Evolutionary conservation across 2,888 invertebrate species (phyloP).

Genomic region (Loripinus fragilis): DNA sequence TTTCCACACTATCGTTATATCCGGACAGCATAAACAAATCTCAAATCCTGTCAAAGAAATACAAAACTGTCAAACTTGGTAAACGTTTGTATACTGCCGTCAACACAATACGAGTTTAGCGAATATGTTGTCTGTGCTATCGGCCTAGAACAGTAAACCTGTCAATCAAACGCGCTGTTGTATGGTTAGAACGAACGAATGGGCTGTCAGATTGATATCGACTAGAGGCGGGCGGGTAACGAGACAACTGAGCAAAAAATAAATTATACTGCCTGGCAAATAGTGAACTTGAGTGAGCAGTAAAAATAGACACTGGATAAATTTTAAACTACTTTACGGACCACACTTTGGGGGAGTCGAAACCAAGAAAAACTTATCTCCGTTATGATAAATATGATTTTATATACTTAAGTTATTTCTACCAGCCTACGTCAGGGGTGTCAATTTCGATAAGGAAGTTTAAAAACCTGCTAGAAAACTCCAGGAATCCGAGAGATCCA

Average conservation of each 20-base stretch:
- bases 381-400: slow-evolving; percentile 60
- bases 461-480: slow-evolving; percentile 9
- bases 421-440: slow-evolving; percentile 15
- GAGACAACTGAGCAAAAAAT: background rate
- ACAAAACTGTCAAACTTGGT: slow-evolving; percentile 80
- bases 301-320: slow-evolving; percentile 3
- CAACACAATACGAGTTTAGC: slow-evolving; percentile 78
- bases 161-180: slow-evolving; percentile 73
- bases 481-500: slow-evolving; percentile 2
- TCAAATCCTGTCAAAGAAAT: slow-evolving; percentile 77
- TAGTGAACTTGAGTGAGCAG: background rate
- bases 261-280: slow-evolving; percentile 17
- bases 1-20: slow-evolving; percentile 49
- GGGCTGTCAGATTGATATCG: slow-evolving; percentile 74
- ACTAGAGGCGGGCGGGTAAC: slow-evolving; percentile 48
- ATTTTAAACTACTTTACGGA: slow-evolving; percentile 26
- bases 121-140: slow-evolving; percentile 77
- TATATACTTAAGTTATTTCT: slow-evolving; percentile 47
- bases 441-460: slow-evolving; percentile 15
- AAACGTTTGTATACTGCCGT: slow-evolving; percentile 75
- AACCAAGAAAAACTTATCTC: slow-evolving; percentile 61
- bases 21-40: slow-evolving; percentile 78
- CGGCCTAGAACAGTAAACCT: slow-evolving; percentile 77
- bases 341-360: slow-evolving; percentile 58
- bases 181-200: slow-evolving; percentile 67